These are phyloP conservation scores for Lathamus discolor DNA, from an alignment of 2,113 vertebrate genomes.

Conservation along the genomic window DNA sequence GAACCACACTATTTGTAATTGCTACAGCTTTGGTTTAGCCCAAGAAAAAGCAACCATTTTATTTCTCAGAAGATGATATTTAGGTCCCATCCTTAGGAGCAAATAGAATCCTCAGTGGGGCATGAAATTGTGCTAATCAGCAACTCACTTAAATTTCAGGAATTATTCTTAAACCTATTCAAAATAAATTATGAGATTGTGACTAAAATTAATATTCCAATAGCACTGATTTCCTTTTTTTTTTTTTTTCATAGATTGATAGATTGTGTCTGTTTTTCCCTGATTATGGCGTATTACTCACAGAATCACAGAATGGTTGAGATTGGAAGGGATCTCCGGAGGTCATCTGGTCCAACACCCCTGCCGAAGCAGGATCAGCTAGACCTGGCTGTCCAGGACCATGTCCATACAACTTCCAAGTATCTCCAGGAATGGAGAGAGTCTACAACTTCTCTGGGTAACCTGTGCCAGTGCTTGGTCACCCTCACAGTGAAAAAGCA, in stretches of 20 bases:
- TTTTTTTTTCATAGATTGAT: neutral
- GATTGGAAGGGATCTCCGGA: neutral
- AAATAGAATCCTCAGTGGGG: neutral
- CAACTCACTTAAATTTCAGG: neutral
- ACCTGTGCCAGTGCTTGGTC: accelerated
- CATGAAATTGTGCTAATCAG: neutral
- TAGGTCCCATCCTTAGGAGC: neutral
- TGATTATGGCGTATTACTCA: neutral
- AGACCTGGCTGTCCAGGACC: neutral
- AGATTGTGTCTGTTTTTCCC: neutral
- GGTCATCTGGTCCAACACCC: neutral
- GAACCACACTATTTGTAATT: neutral
- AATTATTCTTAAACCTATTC: neutral
- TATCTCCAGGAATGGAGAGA: neutral
- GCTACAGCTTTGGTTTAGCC: neutral
- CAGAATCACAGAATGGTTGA: neutral
- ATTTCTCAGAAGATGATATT: neutral
- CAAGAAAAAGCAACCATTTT: neutral
- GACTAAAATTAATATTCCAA: neutral
- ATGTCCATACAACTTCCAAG: neutral
- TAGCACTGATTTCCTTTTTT: neutral
- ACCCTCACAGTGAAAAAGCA: neutral
- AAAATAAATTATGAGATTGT: neutral
- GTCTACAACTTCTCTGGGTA: neutral
- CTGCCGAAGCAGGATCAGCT: neutral